Evolutionary conservation across 2,113 vertebrate genomes (phyloP), one percentile per base, ranked within the genome.

Genomic region (Cinclus cinclus): DNA sequence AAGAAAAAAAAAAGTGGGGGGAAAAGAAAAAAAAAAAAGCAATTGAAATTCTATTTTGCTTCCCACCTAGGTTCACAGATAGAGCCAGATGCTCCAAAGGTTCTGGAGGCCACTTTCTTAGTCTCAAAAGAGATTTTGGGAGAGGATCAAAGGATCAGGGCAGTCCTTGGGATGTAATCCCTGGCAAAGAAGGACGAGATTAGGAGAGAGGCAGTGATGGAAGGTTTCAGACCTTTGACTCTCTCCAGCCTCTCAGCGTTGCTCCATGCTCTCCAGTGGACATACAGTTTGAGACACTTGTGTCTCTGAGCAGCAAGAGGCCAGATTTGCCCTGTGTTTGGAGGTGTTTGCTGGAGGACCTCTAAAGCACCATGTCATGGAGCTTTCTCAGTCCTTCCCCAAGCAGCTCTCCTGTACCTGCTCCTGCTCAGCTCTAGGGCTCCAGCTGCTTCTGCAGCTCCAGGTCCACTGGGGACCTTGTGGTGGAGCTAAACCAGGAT

Each of bases 121-220:
- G 67, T 58, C 25, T 83, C 12, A 17, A 52, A 64, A 64, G 59
- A 53, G 47, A 67, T 31, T 67, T 23, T 1, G 0, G 70, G 69
- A 39, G 35, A 81, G 37, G 71, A 89, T 94, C 62, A 87, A 87
- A 84, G 44, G 69, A 88, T 90, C 50, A 83, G 76, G 52, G 44
- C 13, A 42, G 68, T 69, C 68, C 55, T 74, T 56, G 60, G 68
- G 37, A 65, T 47, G 35, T 85, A 93, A 96, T 71, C 64, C 39
- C 20, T 70, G 78, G 60, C 15, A 88, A 90, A 83, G 56, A 81
- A 60, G 50, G 53, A 68, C 3, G 2, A 94, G 82, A 90, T 74
- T 60, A 78, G 20, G 53, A 80, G 33, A 67, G 39, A 88, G 17
- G 55, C n/a, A 77, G 31, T 0, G 0, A 86, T 13, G 56, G 68